phyloP scores from a whole-genome alignment of 2,113 vertebrate species.

The Myotis lucifugus region DNA sequence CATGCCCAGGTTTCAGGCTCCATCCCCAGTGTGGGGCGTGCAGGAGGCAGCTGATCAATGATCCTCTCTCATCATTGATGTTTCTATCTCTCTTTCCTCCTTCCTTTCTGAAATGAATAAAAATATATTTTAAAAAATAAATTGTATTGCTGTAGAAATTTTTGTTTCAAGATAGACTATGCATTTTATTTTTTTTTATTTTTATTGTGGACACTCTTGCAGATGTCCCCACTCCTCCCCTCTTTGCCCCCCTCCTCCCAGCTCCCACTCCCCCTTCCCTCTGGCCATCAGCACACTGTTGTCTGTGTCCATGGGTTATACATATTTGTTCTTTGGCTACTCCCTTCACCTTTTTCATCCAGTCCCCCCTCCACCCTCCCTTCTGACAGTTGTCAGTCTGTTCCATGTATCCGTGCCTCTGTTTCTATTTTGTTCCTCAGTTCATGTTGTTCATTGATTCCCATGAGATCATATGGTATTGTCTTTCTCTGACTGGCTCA shows the following conservation, averaged over 20 bases:
- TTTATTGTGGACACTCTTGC: neutral
- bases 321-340: neutral
- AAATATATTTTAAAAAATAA: neutral
- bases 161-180: neutral
- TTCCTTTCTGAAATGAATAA: too few relatives aligned
- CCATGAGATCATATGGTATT: neutral
- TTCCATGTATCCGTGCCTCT: neutral
- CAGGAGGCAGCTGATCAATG: too few relatives aligned
- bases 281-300: neutral
- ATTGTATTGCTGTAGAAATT: neutral
- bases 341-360: neutral
- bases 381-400: neutral
- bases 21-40: too few relatives aligned
- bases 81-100: too few relatives aligned
- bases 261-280: neutral
- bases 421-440: neutral
- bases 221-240: neutral
- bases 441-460: neutral
- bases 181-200: neutral
- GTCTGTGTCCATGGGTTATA: neutral
- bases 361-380: neutral
- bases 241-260: neutral
- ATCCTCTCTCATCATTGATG: too few relatives aligned
- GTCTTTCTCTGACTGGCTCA: neutral
- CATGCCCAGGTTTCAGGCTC: too few relatives aligned